Evolutionary conservation across 2,888 invertebrate species (phyloP), one percentile per base, ranked within the genome.

Genomic region (Orthonychiurus folsomi): DNA sequence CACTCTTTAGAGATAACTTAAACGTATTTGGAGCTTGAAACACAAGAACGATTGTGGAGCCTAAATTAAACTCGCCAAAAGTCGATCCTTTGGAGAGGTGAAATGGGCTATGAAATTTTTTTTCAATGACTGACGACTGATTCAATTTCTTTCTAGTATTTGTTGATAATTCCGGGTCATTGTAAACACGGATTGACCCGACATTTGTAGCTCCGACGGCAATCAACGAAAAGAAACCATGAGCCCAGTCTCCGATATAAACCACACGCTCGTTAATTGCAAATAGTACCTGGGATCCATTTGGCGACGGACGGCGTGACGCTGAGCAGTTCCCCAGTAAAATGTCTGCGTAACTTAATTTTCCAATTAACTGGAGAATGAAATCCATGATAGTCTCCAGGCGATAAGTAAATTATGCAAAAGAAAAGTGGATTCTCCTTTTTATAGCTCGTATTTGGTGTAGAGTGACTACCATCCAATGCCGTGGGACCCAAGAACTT

Each of bases 151-250:
- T 64, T 28, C 56, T 59, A 23, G 27, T 52, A 56, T 73, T 73
- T 21, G 73, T 73, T 57, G 61, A 57, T 18, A 73, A 61, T 2
- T 66, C 67, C 61, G 65, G 57, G 77, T 96, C 95, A 68, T 86
- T 85, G 75, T 88, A 89, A 50, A 97, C 89, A 76, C 86, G 86
- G 66, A 96, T 91, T 0, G 93, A 93, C 0, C 97, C 97, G 1
- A 99, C 99, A 76, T 97, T 97, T 0, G 97, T 99, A 0, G 99
- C 99, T 72, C 89, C 97, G 0, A 99, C 94, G 1, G 97, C 94
- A 0, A 93, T 87, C 81, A 95, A 89, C 50, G 94, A 93, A 79
- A 97, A 97, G 79, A 95, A 99, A 0, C 99, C 97, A 75, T 94
- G 84, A 67, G 86, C 79, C 95, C 96, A 96, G 68, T 85, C 82